Base-by-base conservation (phyloP, 2,888 invertebrate species). In the Timandra comae region DNA sequence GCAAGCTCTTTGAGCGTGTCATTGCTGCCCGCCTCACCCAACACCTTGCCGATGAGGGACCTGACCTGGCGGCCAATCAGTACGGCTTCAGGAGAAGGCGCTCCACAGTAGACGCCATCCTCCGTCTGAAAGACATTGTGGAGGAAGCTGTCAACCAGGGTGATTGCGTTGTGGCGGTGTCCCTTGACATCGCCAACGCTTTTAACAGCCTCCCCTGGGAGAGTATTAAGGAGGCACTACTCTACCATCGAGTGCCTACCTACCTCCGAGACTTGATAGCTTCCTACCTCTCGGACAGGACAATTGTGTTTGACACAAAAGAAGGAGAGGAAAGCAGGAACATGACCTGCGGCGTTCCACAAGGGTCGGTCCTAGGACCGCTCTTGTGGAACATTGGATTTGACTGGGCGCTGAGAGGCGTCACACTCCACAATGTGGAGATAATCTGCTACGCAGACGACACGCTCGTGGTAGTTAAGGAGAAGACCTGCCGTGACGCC, bases 131-230 rank as follows among this genome's bases (percentile, higher is more conserved):
- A 9, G 16, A 6, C 16, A 5, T 16, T 6, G 1, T 16, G 1
- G 4, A 16, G 16, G 6, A 6, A 1, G 16, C 3, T 3, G 16
- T 16, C 4, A 16, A 6, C 16, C 16, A 16, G 16, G 16, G 16
- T 16, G 16, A 6, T 3, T 3, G 3, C 4, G 16, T 16, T 6
- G 16, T 16, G 4, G 16, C 4, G 4, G 16, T 16, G 16, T 16
- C 16, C 6, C 3, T 16, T 16, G 16, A 16, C 16, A 16, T 16
- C 9, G 36, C 42, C 16, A 49, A 52, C 27, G 45, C 49, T 5
- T 52, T 52, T 28, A 48, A 48, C 28, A 41, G 34, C 10, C 26
- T 49, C 8, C 46, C 49, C 8, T 43, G 27, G 27, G 25, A 7
- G 2, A 11, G 16, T 1, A 40, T 47, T 7, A 22, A 3, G 16